phyloP scores from a whole-genome alignment of 2,113 vertebrate genomes.

The Crotalus viridis region DNA sequence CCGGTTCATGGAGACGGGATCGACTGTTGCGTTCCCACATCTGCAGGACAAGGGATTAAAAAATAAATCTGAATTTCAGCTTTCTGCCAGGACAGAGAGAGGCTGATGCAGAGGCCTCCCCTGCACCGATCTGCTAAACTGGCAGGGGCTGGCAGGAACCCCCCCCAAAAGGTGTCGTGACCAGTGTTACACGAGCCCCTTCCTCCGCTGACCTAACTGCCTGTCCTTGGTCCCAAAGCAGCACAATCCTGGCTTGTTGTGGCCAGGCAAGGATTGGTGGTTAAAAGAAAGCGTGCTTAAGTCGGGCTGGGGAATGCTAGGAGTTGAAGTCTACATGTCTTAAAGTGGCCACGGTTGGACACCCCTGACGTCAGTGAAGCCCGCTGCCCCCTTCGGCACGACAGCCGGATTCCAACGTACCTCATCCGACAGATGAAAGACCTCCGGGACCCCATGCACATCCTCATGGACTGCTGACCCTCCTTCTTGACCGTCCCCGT shows the following conservation, averaged over 20 bases:
- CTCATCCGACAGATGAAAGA: constrained; percentile 99
- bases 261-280: background rate
- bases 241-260: background rate
- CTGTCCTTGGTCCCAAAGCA: background rate
- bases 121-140: background rate
- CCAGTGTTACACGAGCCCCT: too few relatives aligned
- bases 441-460: constrained; percentile 93
- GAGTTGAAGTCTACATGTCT: too few relatives aligned
- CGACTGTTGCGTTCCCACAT: constrained; percentile 83
- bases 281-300: background rate
- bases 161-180: background rate
- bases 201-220: background rate
- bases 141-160: background rate
- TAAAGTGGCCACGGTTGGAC: too few relatives aligned
- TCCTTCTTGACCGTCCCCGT: constrained; percentile 98
- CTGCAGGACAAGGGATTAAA: constrained; percentile 54
- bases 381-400: background rate
- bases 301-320: too few relatives aligned
- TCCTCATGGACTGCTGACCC: constrained; percentile 91
- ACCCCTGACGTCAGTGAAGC: background rate
- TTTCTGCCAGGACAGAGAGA: background rate
- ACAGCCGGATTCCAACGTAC: constrained; percentile 55
- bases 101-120: background rate
- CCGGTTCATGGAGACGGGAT: constrained; percentile 84
- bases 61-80: too few relatives aligned